A percentile compares a stretch with the other conserved stretches of the same genome.
Conservation (phyloP, 2,113 vertebrate species). For the Formicarius rufipectus region DNA sequence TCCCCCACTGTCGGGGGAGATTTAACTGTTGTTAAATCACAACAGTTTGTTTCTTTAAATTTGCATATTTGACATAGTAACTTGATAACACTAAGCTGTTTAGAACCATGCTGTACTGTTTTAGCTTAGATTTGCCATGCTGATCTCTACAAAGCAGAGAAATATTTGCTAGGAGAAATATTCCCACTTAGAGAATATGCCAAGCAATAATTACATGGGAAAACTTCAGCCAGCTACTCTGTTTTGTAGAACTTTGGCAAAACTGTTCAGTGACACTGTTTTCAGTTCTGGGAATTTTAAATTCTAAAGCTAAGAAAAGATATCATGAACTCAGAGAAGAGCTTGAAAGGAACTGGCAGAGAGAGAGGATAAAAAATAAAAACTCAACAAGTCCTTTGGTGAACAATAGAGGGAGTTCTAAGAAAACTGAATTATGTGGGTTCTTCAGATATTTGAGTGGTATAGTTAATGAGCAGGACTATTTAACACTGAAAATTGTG, state of each 20-base stretch:
- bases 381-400: not conserved
- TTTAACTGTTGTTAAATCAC: too few relatives aligned
- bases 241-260: not conserved
- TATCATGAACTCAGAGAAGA: not conserved
- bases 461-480: not conserved
- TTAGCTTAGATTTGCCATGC: not conserved
- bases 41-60: not conserved
- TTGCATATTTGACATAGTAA: not conserved
- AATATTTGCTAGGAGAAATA: conserved; percentile 7
- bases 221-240: not conserved
- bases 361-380: not conserved
- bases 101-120: not conserved
- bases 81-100: not conserved
- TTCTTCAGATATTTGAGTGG: not conserved
- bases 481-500: not conserved
- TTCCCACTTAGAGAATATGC: not conserved
- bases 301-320: not conserved
- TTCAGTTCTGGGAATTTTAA: not conserved
- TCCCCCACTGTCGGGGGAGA: not conserved
- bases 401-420: not conserved
- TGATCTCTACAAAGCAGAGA: not conserved
- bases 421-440: not conserved
- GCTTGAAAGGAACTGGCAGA: not conserved
- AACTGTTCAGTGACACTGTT: not conserved
- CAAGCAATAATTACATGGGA: not conserved